phyloP scores from a whole-genome alignment of 2,113 vertebrate genomes.

The Struthio camelus region DNA sequence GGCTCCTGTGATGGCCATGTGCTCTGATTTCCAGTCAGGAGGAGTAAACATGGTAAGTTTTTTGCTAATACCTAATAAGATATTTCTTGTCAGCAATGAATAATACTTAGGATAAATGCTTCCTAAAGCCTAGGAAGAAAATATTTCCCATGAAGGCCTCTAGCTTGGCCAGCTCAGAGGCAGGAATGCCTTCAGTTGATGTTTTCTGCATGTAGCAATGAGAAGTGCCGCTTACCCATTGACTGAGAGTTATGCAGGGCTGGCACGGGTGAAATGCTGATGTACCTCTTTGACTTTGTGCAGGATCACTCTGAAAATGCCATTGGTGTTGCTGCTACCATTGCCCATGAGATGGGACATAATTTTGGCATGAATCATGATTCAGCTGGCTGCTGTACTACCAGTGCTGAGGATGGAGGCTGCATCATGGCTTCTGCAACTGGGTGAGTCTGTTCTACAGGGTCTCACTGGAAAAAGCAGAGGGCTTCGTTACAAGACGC shows the following conservation, averaged over 20 bases:
- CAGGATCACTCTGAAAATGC: conserved; percentile 92
- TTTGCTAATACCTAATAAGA: background rate
- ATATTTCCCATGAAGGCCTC: background rate
- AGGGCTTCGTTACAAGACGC: background rate
- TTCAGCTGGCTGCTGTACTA: conserved; percentile 83
- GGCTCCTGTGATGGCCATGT: conserved; percentile 96
- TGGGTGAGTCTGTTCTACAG: conserved; percentile 76
- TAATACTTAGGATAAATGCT: background rate
- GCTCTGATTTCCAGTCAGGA: conserved; percentile 94
- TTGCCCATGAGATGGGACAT: conserved; percentile 98
- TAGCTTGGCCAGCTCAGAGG: background rate
- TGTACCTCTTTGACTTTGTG: background rate
- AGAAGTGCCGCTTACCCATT: background rate
- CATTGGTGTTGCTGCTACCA: conserved; percentile 92
- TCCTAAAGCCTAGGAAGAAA: background rate
- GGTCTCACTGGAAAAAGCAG: background rate
- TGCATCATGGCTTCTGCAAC: conserved; percentile 99
- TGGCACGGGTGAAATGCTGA: background rate
- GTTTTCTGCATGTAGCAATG: background rate
- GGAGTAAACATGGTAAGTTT: conserved; percentile 94
- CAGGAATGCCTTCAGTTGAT: background rate
- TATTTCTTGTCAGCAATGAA: background rate
- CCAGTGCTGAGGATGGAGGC: conserved; percentile 86
- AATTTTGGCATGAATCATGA: conserved; percentile 99
- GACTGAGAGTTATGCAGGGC: background rate